Percentiles rank a stretch among this genome's conserved stretches.
Conservation (phyloP, 2,113 vertebrate genomes). For the Neoarius graeffei region DNA sequence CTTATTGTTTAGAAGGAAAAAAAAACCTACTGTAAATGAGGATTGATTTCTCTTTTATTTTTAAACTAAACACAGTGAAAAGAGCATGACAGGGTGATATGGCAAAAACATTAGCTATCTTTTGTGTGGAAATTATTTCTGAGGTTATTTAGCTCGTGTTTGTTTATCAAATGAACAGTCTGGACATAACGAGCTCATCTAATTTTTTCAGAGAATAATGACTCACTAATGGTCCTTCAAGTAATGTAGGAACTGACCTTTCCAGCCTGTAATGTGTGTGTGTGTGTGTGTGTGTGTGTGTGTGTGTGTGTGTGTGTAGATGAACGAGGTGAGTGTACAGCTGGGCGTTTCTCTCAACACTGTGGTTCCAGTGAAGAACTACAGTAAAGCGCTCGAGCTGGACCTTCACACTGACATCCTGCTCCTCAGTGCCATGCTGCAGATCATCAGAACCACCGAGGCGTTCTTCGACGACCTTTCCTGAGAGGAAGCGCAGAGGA, state of each 20-base stretch:
- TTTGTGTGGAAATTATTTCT: not conserved
- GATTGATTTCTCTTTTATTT: too few species aligned
- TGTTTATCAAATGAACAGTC: too few species aligned
- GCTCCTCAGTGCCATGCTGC: slow-evolving; percentile 62
- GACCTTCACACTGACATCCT: slow-evolving; percentile 59
- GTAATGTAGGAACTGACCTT: too few species aligned
- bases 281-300: too few species aligned
- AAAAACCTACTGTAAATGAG: not conserved
- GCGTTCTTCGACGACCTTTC: slow-evolving; percentile 67
- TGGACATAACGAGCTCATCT: not conserved
- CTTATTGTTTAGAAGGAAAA: too few species aligned
- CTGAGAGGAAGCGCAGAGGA: too few species aligned
- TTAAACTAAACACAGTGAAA: not conserved
- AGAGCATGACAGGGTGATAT: not conserved
- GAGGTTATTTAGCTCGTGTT: too few species aligned
- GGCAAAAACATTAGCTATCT: not conserved
- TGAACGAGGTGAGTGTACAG: slow-evolving; percentile 56
- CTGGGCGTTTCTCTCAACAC: slow-evolving; percentile 65
- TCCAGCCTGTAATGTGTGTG: too few species aligned
- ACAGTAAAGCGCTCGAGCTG: slow-evolving; percentile 66
- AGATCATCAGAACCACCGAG: slow-evolving; percentile 64
- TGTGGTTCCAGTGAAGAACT: slow-evolving; percentile 70
- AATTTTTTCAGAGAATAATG: not conserved
- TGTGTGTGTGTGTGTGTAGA: slow-evolving; percentile 54
- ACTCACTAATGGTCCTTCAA: too few species aligned